These are phyloP conservation scores for Beroe ovata DNA, from an alignment of 37 sponge, comb jelly and placozoan species.

Conservation along the genomic window DNA sequence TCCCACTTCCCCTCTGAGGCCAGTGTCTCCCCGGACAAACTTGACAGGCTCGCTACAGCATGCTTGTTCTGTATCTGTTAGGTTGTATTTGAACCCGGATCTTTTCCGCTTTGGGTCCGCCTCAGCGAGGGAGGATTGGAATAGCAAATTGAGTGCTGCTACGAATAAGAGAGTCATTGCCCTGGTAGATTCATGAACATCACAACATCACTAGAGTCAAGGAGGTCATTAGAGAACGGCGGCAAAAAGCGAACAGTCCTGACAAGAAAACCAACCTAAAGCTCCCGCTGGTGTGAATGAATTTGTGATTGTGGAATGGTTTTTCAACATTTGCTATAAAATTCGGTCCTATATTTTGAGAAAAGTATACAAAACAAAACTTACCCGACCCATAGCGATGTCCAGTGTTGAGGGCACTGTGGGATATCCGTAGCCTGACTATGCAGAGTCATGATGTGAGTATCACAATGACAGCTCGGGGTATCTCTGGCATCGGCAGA, in stretches of 20 bases:
- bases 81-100: neutral
- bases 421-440: conserved; percentile 16
- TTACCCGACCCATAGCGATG: conserved; percentile 62
- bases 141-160: neutral
- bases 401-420: conserved; percentile 54
- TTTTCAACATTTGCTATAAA: neutral
- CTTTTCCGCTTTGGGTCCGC: neutral
- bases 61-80: neutral
- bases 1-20: neutral
- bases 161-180: neutral
- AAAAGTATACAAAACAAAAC: conserved; percentile 19
- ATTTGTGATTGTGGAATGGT: neutral
- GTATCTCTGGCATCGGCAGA: neutral
- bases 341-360: too few relatives aligned
- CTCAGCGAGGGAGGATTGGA: neutral
- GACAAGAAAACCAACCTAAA: conserved; percentile 26
- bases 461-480: conserved; percentile 41
- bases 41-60: conserved; percentile 33
- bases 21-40: conserved; percentile 45
- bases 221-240: too few relatives aligned
- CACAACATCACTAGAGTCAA: neutral
- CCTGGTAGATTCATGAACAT: neutral
- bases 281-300: neutral
- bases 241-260: too few relatives aligned
- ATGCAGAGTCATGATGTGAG: conserved; percentile 9